phyloP scores from a whole-genome alignment of 2,113 vertebrate genomes.

The Jacana jacana region DNA sequence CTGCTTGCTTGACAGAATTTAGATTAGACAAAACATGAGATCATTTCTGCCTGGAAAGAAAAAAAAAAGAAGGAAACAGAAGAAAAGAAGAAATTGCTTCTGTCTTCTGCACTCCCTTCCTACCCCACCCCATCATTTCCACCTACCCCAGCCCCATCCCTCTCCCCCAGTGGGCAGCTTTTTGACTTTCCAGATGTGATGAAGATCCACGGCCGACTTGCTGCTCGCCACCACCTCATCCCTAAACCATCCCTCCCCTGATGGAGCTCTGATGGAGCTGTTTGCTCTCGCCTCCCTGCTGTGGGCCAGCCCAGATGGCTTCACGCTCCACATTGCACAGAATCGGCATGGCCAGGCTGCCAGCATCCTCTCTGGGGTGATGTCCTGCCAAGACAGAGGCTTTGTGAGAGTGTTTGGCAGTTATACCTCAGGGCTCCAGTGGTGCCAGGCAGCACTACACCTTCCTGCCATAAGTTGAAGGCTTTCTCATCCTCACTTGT shows the following conservation, averaged over 20 bases:
- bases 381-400: neutral
- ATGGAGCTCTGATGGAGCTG: neutral
- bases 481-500: neutral
- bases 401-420: neutral
- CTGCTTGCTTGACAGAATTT: constrained; percentile 81
- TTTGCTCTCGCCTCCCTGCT: neutral
- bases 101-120: neutral
- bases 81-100: neutral
- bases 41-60: constrained; percentile 71
- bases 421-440: neutral
- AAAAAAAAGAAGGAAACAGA: constrained; percentile 32
- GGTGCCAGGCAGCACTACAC: neutral
- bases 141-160: neutral
- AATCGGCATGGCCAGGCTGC: neutral
- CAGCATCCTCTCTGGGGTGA: accelerated
- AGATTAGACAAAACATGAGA: constrained; percentile 83
- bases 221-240: neutral
- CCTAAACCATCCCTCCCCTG: neutral
- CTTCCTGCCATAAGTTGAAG: neutral
- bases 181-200: neutral
- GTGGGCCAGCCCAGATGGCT: accelerated
- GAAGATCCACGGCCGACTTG: neutral
- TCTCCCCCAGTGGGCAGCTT: neutral
- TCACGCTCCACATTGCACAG: accelerated
- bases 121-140: neutral